Base-by-base conservation (phyloP, 2,113 vertebrate genomes). In the Talpa occidentalis region DNA sequence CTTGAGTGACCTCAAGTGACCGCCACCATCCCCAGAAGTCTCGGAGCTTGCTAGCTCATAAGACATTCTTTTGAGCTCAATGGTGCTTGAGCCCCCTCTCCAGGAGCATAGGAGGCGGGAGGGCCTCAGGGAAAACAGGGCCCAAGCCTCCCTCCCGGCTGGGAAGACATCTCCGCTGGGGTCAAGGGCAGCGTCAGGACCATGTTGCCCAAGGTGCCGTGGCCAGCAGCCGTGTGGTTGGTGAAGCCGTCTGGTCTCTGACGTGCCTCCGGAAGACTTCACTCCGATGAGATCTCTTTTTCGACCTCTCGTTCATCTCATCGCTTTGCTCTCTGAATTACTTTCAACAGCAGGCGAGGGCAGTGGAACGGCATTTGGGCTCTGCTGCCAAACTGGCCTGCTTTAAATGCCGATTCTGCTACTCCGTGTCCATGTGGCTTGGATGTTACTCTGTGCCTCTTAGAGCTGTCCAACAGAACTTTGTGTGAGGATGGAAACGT, bases 401-500 rank as follows among this genome's bases (percentile, higher is more conserved):
- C 12, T 74, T 88, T 24, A 54, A 73, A 47, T 0, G 28, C 22
- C 24, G 44, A 0, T 56, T 49, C 74, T 66, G 77, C 72, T 28
- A 0, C 37, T 73, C 37, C 0, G 62, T 44, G 49, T 66, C 64
- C 26, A 24, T 30, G 2, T 16, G 30, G 60, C 3, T 2, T 1
- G 32, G 73, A 10, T 7, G 56, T 12, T 19, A 35, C 49, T 49
- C 47, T 8, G 32, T 24, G 15, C 35, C 30, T 72, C 0, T 1
- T 0, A 2, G 37, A 1, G 1, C 44, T 3, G 10, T 22, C 52
- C 22, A 10, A 0, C 1, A 35, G 66, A 44, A 17, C 32, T 26
- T 37, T 60, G 66, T 62, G 60, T 1, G 5, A 19, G 42, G 66
- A 80, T 2, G 10, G 26, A 37, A 47, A 47, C 11, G 42, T 6